Percentiles rank a stretch among this genome's conserved stretches.
These are phyloP conservation scores for Temnothorax unifasciatus DNA, from an alignment of 2,888 invertebrate species.

Conservation along the genomic window DNA sequence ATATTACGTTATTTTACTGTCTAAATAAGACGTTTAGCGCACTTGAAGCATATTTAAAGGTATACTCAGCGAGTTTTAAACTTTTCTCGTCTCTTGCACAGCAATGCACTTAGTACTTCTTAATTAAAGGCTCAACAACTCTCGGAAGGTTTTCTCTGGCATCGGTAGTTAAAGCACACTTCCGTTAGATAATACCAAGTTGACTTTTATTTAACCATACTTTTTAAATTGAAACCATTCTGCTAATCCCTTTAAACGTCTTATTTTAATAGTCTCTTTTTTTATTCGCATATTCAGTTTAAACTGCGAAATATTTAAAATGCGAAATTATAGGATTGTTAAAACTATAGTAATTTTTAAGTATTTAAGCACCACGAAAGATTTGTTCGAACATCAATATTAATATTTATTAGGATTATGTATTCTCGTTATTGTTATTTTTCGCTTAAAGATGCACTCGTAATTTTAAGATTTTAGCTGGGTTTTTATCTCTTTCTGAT, in stretches of 20 bases:
- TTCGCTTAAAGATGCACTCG: background rate
- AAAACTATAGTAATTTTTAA: background rate
- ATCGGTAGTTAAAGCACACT: conserved; percentile 25
- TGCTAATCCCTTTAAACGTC: background rate
- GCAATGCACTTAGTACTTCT: conserved; percentile 48
- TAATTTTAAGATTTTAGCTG: background rate
- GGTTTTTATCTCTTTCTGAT: background rate
- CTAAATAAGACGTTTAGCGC: background rate
- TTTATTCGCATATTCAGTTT: background rate
- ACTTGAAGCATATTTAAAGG: conserved; percentile 27
- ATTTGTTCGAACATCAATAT: background rate
- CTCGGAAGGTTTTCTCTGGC: conserved; percentile 17
- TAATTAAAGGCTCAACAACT: conserved; percentile 64
- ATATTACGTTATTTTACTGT: conserved; percentile 14
- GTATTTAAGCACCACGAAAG: background rate
- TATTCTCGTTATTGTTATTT: background rate
- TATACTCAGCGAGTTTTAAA: conserved; percentile 31
- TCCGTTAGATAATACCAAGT: conserved; percentile 67
- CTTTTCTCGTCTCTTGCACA: conserved; percentile 34
- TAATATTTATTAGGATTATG: background rate
- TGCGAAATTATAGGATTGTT: background rate
- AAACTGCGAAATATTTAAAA: background rate
- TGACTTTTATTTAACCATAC: conserved; percentile 67
- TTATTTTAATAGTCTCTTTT: background rate
- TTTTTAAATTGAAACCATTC: conserved; percentile 65